Evolutionary conservation across 2,888 invertebrate genomes (phyloP), one percentile per base, ranked within the genome.

Genomic region (Eupithecia abbreviata): DNA sequence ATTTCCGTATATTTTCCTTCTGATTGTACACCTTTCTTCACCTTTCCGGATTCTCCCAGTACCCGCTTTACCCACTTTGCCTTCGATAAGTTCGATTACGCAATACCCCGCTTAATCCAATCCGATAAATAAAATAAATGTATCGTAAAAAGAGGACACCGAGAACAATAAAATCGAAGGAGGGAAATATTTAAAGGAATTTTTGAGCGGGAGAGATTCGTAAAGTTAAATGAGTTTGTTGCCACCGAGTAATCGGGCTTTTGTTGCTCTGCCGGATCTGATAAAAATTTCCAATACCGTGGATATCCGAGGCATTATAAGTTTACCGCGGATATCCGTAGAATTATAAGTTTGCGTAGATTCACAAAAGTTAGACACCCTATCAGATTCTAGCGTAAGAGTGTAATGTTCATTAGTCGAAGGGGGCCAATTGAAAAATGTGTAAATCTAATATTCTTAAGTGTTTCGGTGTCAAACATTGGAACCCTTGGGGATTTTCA

Each of bases 221-320:
- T 89, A 90, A 94, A 94, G 94, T 94, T 94, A 93, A 95, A 95
- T 94, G 93, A 93, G 93, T 93, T 93, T 92, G 90, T 90, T 92
- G 90, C 87, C 90, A 90, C 87, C 87, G 89, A 87, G 89, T 90
- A 90, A 90, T 90, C 90, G 87, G 84, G 88, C 87, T 87, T 91
- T 90, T 91, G 91, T 92, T 90, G 89, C 88, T 88, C 87, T 90
- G 87, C 88, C 84, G 85, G 85, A 93, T 93, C 92, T 86, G 93
- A 93, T 93, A 91, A 91, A 90, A 88, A 89, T 83, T 87, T 83
- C 85, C 86, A 88, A 89, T 90, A 87, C 88, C 72, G 51, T n/a
- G 71, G 67, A 68, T 73, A 75, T 75, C 66, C 78, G 42, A 12
- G 71, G 81, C 74, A 79, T 82, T 80, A 80, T 82, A 80, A 81